These are phyloP conservation scores for Axis porcinus DNA, from an alignment of 2,113 vertebrate genomes.

Conservation along the genomic window DNA sequence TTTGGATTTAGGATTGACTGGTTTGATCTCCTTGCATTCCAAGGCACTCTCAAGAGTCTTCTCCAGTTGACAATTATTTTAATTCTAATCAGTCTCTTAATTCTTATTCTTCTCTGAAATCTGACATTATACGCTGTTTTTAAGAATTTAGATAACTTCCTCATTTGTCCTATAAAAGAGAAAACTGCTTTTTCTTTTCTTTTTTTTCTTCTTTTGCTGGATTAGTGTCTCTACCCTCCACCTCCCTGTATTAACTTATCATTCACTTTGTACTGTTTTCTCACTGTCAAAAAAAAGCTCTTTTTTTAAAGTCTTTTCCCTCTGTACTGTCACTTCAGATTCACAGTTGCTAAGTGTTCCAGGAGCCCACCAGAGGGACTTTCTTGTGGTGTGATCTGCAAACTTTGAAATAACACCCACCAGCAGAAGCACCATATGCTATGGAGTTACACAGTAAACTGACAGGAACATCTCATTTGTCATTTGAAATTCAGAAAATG, in stretches of 20 bases:
- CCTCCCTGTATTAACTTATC: constrained; percentile 64
- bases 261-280: constrained; percentile 68
- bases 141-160: constrained; percentile 71
- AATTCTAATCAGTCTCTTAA: constrained; percentile 7
- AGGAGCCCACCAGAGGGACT: constrained; percentile 84
- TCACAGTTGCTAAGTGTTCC: constrained; percentile 85
- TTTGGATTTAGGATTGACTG: not conserved
- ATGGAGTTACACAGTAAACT: constrained; percentile 79
- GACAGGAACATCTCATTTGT: constrained; percentile 82
- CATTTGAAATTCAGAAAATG: constrained; percentile 84
- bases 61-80: not conserved
- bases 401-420: constrained; percentile 89
- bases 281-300: constrained; percentile 51
- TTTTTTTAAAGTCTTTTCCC: constrained; percentile 74
- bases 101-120: constrained; percentile 26
- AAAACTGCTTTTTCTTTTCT: not conserved
- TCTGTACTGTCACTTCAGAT: constrained; percentile 83
- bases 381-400: constrained; percentile 84
- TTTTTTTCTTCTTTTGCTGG: constrained; percentile 23
- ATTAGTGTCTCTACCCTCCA: constrained; percentile 14
- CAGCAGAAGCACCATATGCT: constrained; percentile 86
- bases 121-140: constrained; percentile 48
- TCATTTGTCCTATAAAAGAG: constrained; percentile 46
- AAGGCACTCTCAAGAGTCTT: not conserved
- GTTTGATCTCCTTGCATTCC: not conserved